Evolutionary conservation across 2,888 invertebrate species (phyloP).

Genomic region (Phortica okadai): DNA sequence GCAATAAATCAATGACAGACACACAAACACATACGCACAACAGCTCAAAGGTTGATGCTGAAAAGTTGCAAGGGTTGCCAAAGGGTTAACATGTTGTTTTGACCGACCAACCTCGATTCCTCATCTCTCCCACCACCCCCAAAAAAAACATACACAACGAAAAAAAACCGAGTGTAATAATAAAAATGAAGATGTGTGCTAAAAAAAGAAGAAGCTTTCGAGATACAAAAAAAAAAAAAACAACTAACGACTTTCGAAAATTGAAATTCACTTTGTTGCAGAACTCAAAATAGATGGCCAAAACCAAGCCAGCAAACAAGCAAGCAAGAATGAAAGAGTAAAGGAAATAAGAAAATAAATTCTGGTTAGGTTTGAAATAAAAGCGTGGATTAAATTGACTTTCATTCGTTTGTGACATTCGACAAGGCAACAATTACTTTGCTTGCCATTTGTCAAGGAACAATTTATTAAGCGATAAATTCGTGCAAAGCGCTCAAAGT

Average conservation of each 20-base stretch:
- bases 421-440: conserved; percentile 28
- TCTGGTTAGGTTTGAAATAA: background rate
- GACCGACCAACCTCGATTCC: background rate
- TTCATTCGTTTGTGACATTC: conserved; percentile 9
- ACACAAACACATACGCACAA: conserved; percentile 23
- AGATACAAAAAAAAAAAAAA: background rate
- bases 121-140: background rate
- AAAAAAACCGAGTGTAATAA: background rate
- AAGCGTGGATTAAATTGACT: conserved; percentile 5
- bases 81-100: conserved; percentile 27
- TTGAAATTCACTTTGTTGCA: conserved; percentile 22
- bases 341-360: background rate
- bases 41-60: background rate
- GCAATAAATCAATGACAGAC: conserved; percentile 65
- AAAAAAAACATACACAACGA: background rate
- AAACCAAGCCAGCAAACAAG: background rate
- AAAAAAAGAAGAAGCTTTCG: conserved; percentile 12
- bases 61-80: conserved; percentile 5
- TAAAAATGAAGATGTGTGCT: conserved; percentile 24
- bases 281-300: conserved; percentile 1
- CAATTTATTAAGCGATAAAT: conserved; percentile 31
- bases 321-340: background rate
- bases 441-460: conserved; percentile 25
- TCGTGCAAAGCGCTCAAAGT: background rate
- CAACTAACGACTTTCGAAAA: conserved; percentile 23